Base-by-base conservation (phyloP, 1,140 invertebrate genomes). In the Cyphomyrmex costatus region DNA sequence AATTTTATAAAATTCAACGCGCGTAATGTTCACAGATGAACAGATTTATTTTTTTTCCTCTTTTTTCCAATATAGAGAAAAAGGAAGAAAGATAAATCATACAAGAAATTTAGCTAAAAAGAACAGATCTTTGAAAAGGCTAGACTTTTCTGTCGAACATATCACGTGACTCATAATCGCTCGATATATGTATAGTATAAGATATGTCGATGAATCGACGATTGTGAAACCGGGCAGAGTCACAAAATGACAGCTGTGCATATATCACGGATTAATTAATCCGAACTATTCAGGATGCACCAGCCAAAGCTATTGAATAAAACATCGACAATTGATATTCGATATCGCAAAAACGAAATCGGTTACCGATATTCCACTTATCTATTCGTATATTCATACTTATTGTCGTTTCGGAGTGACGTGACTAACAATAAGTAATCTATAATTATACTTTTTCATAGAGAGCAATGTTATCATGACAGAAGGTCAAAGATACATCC, bases 311-410 rank as follows among this genome's bases (percentile, higher is more conserved):
- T 76, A 12, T 24, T 86, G 46, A 88, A 89, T 76, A 88, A 89
- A 79, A 61, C 56, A 79, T 73, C 24, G 19, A 53, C 53, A 61
- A 86, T 88, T 88, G 74, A 80, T 89, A 88, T 80, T 24, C 87
- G 42, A 80, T 88, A 86, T 42, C 10, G 3, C 12, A 16, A 66
- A 78, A 46, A 33, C 27, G 42, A 7, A 8, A 76, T 51, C 33
- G 16, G 10, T 24, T 10, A 42, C 36, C 42, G 33, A 88, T 77
- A 86, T 27, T 60, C 56, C 12, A 12, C 21, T 58, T 58, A 49
- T 49, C 24, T 7, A 2, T 21, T 24, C 12, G 24, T 7, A 63
- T 21, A 51, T 33, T 14, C 10, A 12, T n/a, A n/a, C 5, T 73
- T 53, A 42, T 27, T 30, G 33, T 12, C 27, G 3, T 27, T 68